Evolutionary conservation across 1,140 invertebrate species (phyloP).

Genomic region (Drosophila obscura): DNA sequence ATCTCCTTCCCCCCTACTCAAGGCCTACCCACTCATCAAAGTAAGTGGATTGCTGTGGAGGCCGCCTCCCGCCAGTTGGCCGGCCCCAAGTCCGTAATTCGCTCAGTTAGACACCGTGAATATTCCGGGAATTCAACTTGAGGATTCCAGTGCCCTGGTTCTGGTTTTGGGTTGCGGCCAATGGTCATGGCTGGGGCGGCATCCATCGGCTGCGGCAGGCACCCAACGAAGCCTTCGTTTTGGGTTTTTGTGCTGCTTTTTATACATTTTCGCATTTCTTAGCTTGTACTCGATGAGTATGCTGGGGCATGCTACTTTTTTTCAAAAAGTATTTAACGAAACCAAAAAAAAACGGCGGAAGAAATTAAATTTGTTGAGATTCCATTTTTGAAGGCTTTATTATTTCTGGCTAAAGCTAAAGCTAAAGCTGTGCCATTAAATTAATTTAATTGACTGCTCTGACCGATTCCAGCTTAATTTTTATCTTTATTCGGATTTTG

Average conservation of each 20-base stretch:
- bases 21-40: background rate
- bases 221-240: background rate
- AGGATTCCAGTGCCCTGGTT: slow-evolving; percentile 16
- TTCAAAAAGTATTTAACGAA: no score
- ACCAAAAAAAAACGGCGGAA: no score
- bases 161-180: slow-evolving; percentile 1
- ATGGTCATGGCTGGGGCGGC: background rate
- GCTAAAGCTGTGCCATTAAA: no score
- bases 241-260: slow-evolving; percentile 2
- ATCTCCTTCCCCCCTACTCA: background rate
- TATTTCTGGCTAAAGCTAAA: background rate
- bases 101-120: slow-evolving; percentile 14
- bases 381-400: background rate
- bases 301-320: no score
- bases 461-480: no score
- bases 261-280: background rate
- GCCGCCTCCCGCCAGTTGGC: no score
- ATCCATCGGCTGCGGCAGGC: no score
- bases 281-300: no score
- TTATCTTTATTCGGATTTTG: no score
- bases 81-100: slow-evolving; percentile 25
- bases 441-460: background rate
- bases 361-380: background rate
- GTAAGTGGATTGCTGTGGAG: slow-evolving; percentile 43
- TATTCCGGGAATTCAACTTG: slow-evolving; percentile 8